phyloP scores from a whole-genome alignment of 2,797 vertebrate genomes.

The Picus viridis region DNA sequence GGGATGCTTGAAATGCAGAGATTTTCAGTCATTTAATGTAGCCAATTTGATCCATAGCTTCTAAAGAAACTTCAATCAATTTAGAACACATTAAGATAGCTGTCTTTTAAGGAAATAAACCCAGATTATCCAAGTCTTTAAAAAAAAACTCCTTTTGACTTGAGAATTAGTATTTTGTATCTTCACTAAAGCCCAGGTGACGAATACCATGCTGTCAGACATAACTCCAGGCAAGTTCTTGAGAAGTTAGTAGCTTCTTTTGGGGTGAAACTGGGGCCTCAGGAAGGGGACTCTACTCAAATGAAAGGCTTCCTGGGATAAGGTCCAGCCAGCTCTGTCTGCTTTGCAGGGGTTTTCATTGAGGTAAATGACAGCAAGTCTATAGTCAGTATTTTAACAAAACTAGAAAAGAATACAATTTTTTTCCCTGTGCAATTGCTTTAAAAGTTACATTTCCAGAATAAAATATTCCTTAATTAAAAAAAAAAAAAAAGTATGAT shows the following conservation, averaged over 20 bases:
- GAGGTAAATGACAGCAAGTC: not conserved
- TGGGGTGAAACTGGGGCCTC: fast-evolving
- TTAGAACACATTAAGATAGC: not conserved
- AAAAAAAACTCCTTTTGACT: not conserved
- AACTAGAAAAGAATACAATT: not conserved
- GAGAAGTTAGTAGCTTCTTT: not conserved
- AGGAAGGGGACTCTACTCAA: not conserved
- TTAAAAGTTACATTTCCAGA: not conserved
- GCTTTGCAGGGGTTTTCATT: not conserved
- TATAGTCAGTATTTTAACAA: not conserved
- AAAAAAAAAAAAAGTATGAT: not conserved
- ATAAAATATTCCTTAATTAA: not conserved
- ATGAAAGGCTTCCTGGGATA: not conserved
- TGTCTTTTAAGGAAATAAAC: not conserved
- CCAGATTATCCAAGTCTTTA: not conserved
- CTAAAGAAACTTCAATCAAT: constrained; percentile 2
- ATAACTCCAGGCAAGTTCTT: not conserved
- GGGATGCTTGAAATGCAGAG: not conserved
- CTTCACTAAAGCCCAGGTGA: not conserved
- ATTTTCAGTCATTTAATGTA: constrained; percentile 6
- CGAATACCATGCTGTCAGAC: fast-evolving
- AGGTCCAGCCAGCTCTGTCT: not conserved
- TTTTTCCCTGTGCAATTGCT: not conserved
- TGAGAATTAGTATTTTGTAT: not conserved
- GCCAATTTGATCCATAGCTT: not conserved